phyloP scores from a whole-genome alignment of 2,113 vertebrate species.

The Glaucomys volans region DNA sequence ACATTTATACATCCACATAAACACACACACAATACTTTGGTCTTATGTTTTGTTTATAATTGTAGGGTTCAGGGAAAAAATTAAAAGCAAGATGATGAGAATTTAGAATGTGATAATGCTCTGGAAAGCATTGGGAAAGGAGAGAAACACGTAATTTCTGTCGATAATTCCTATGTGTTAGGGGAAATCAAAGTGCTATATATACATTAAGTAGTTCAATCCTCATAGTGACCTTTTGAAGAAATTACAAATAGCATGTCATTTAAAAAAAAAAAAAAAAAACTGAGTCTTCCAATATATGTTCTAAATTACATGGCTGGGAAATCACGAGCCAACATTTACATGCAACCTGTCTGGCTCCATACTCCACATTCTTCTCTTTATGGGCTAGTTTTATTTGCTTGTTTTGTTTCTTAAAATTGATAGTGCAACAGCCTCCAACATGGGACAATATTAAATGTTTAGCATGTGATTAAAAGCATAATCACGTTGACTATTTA shows the following conservation, averaged over 20 bases:
- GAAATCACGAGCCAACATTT: background rate
- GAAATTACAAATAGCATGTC: background rate
- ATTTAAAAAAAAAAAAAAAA: background rate
- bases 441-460: background rate
- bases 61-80: background rate
- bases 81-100: constrained; percentile 5
- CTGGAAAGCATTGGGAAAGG: background rate
- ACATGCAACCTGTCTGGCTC: background rate
- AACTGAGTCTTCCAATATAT: background rate
- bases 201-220: background rate
- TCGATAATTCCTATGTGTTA: background rate
- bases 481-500: background rate
- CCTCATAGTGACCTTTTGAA: background rate
- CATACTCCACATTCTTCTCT: background rate
- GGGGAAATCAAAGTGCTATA: background rate
- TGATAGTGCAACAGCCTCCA: background rate
- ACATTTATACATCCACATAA: background rate
- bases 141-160: background rate
- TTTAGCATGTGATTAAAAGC: background rate
- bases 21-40: background rate
- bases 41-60: background rate
- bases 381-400: background rate
- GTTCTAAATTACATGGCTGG: background rate
- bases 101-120: background rate
- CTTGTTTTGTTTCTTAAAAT: background rate